phyloP scores from a whole-genome alignment of 1,140 invertebrate species.

The Eulimnadia texana region DNA sequence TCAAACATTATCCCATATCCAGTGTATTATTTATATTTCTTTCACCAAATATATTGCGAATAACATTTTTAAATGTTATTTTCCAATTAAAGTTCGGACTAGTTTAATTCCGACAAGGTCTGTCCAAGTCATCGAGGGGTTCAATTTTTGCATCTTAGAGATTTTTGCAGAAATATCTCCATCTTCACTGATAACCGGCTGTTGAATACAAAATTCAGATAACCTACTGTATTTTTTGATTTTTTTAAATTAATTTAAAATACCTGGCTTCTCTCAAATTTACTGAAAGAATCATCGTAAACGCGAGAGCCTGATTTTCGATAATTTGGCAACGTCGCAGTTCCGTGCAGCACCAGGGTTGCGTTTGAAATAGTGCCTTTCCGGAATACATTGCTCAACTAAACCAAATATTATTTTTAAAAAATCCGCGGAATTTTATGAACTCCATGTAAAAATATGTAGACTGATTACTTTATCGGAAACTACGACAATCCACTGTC shows the following conservation, averaged over 20 bases:
- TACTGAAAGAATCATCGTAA: slow-evolving; percentile 38
- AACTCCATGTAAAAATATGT: neutral
- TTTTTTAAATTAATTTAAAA: neutral
- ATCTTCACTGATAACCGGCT: neutral
- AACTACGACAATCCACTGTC: slow-evolving; percentile 53
- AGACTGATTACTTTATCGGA: slow-evolving; percentile 38
- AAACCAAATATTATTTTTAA: no score
- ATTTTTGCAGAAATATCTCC: neutral
- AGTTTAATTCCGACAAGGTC: slow-evolving; percentile 13
- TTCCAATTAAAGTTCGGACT: neutral
- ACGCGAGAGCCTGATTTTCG: slow-evolving; percentile 37
- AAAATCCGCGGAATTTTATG: no score
- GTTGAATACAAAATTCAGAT: neutral
- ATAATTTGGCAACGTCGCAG: slow-evolving; percentile 42
- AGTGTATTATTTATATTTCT: neutral
- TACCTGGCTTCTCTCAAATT: neutral
- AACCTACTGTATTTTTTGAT: neutral
- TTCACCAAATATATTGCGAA: neutral
- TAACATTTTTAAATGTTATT: neutral
- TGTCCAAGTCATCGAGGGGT: slow-evolving; percentile 3
- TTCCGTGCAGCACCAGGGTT: slow-evolving; percentile 50
- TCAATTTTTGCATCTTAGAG: neutral
- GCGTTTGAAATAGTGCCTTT: slow-evolving; percentile 32
- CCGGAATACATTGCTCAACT: slow-evolving; percentile 6
- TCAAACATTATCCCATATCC: no score